Conservation (phyloP, 2,113 vertebrate species). For the Copsychus sechellarum region DNA sequence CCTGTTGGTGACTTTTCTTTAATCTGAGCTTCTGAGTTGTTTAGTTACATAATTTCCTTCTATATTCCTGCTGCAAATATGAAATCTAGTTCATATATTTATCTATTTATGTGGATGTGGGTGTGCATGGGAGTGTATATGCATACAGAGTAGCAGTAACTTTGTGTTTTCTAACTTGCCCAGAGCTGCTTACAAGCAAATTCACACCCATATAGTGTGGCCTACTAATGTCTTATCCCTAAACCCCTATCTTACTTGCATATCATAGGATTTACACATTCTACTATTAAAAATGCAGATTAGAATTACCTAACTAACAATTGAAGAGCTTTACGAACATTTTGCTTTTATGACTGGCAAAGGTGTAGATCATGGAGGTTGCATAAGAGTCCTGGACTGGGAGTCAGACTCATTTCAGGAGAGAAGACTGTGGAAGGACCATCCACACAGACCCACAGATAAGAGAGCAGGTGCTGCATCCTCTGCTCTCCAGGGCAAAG, state of each 20-base stretch:
- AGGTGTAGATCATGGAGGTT: not conserved
- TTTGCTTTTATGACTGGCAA: not conserved
- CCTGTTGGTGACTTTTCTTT: not conserved
- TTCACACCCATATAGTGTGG: not conserved
- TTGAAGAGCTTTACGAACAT: fast-evolving
- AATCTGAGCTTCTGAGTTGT: not conserved
- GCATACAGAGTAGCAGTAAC: not conserved
- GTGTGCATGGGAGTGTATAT: not conserved
- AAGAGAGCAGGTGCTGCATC: not conserved
- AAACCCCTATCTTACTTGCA: not conserved
- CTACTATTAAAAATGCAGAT: not conserved
- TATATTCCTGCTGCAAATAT: not conserved
- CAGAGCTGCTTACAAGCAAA: not conserved
- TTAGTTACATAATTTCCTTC: not conserved
- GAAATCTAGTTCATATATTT: not conserved
- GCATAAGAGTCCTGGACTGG: not conserved
- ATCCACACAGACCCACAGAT: not conserved
- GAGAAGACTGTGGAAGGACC: not conserved
- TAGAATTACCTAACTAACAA: not conserved
- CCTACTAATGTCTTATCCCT: not conserved
- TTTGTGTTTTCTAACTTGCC: not conserved
- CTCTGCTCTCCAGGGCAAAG: not conserved
- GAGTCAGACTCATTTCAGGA: not conserved
- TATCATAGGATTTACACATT: not conserved
- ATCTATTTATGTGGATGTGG: not conserved